These are phyloP conservation scores for Ceratitis capitata DNA, from an alignment of 1,140 invertebrate genomes.

Conservation along the genomic window DNA sequence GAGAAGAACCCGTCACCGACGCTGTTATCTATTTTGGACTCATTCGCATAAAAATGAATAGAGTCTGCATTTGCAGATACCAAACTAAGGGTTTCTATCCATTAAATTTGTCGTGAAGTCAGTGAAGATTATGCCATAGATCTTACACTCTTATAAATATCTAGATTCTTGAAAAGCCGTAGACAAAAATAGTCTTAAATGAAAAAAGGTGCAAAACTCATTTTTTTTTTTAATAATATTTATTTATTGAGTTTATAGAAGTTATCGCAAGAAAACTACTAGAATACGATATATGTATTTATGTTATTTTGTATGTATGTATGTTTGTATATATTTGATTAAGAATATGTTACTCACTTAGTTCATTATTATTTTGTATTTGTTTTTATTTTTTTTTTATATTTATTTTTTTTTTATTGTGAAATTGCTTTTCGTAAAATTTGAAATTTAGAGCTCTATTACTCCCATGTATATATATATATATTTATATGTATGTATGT, in stretches of 20 bases:
- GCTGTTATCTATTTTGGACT: too few relatives aligned
- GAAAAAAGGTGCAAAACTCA: too few relatives aligned
- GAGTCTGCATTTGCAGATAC: too few relatives aligned
- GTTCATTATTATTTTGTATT: background rate
- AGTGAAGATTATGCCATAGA: too few relatives aligned
- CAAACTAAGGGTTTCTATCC: too few relatives aligned
- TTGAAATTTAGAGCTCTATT: background rate
- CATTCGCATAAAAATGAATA: too few relatives aligned
- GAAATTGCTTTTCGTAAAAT: conserved; percentile 37
- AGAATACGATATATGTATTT: background rate
- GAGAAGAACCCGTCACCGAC: too few relatives aligned
- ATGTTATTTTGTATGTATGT: background rate
- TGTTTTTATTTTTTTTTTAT: too few relatives aligned
- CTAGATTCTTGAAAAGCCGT: too few relatives aligned
- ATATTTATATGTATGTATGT: background rate
- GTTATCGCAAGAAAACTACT: background rate
- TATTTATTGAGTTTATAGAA: background rate
- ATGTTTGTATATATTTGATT: background rate
- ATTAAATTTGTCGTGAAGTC: too few relatives aligned
- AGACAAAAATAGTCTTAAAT: too few relatives aligned
- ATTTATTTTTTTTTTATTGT: background rate
- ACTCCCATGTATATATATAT: background rate
- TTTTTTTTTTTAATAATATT: background rate
- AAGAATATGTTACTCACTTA: background rate
- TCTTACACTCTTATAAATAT: too few relatives aligned